Conservation (phyloP, 1,140 invertebrate species). For the Apis florea region DNA sequence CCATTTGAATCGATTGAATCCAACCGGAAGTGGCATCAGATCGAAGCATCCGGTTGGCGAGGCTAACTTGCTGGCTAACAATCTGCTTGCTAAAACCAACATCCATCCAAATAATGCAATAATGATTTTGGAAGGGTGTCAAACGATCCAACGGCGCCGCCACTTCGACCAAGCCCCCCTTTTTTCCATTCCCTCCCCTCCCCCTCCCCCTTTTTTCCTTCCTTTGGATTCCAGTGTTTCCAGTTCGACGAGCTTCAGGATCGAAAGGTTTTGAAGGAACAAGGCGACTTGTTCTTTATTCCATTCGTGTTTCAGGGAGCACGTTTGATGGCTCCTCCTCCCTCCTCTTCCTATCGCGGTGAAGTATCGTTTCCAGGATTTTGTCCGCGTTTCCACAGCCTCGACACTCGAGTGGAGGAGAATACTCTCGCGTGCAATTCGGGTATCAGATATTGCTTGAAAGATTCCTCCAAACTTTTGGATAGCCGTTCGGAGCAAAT, state of each 20-base stretch:
- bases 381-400: neutral
- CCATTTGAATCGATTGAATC: neutral
- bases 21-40: slow-evolving; percentile 2
- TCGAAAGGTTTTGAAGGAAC: neutral
- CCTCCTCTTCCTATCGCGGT: neutral
- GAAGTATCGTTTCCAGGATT: slow-evolving; percentile 5
- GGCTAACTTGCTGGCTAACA: neutral
- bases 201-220: too few species aligned
- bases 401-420: too few species aligned
- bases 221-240: neutral
- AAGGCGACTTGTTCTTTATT: neutral
- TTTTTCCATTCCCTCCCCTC: too few species aligned
- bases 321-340: slow-evolving; percentile 2
- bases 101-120: neutral
- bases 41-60: neutral
- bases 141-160: slow-evolving; percentile 13
- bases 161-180: neutral
- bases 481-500: too few species aligned
- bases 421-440: too few species aligned
- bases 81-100: slow-evolving; percentile 19
- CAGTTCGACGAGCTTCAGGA: neutral
- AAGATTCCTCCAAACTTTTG: too few species aligned
- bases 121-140: slow-evolving; percentile 21
- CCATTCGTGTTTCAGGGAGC: neutral
- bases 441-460: too few species aligned